Evolutionary conservation across 1,140 invertebrate species (phyloP).

Genomic region (Rhysida immarginata): DNA sequence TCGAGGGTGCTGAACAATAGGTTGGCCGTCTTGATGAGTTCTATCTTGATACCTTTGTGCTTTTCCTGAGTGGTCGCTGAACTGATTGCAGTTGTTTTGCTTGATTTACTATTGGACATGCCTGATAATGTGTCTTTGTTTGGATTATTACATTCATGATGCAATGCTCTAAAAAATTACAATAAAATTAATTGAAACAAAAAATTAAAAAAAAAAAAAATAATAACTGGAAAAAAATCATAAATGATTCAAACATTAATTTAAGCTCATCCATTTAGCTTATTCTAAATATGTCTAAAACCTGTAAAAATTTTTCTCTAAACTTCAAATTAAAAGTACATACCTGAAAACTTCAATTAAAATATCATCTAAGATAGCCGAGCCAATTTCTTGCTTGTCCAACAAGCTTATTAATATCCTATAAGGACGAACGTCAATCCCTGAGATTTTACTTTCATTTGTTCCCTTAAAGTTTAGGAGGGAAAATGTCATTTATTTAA

Average conservation of each 20-base stretch:
- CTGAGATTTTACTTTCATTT: too few species aligned
- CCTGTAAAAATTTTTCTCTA: too few species aligned
- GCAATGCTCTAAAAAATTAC: conserved; percentile 33
- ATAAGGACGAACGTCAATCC: conserved; percentile 69
- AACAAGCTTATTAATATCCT: conserved; percentile 69
- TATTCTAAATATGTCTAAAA: too few species aligned
- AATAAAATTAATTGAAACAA: conserved; percentile 9
- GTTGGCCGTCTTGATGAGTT: conserved; percentile 67
- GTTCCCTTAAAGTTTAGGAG: too few species aligned
- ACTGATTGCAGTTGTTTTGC: not conserved
- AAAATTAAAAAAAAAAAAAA: too few species aligned
- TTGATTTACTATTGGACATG: too few species aligned
- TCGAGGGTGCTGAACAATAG: conserved; percentile 70
- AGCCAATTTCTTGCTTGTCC: conserved; percentile 78
- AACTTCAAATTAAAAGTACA: too few species aligned
- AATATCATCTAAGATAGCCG: conserved; percentile 67
- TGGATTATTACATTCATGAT: conserved; percentile 29
- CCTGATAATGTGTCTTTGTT: too few species aligned
- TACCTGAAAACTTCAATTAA: conserved; percentile 70
- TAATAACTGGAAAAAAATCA: too few species aligned
- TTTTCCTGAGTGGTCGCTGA: not conserved
- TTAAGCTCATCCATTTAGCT: too few species aligned
- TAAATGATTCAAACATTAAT: too few species aligned
- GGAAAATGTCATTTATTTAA: too few species aligned
- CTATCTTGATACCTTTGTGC: conserved; percentile 19